Conservation (phyloP, 2,797 vertebrate species). For the Lerista edwardsae region DNA sequence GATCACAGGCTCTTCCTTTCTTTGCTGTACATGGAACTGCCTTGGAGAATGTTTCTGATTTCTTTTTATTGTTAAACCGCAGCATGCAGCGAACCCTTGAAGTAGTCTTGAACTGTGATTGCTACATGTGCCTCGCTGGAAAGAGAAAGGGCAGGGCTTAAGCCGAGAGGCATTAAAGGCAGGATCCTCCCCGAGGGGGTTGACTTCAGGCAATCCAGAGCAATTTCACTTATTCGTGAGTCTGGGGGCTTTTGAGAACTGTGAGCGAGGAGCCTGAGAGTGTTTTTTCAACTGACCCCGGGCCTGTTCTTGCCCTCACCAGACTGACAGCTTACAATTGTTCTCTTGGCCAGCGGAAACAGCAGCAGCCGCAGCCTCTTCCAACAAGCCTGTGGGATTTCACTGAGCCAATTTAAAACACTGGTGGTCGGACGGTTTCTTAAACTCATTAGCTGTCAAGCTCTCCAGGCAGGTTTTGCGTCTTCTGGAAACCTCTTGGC, state of each 20-base stretch:
- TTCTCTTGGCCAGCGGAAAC: neutral
- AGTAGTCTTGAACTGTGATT: neutral
- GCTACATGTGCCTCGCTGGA: conserved; percentile 5
- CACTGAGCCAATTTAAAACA: conserved; percentile 55
- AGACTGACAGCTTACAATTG: conserved; percentile 58
- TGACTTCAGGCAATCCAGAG: conserved; percentile 38
- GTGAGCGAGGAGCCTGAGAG: neutral
- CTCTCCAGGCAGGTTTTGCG: conserved; percentile 62
- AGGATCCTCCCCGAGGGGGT: conserved; percentile 41
- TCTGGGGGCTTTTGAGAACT: conserved; percentile 5
- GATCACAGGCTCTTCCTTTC: neutral
- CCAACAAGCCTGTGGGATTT: conserved; percentile 60
- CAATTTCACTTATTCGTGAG: conserved; percentile 25
- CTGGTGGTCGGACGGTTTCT: conserved; percentile 53
- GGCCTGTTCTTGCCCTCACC: conserved; percentile 12
- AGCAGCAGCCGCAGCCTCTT: conserved; percentile 33
- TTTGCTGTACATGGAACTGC: neutral
- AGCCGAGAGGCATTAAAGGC: conserved; percentile 43
- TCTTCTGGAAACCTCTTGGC: neutral
- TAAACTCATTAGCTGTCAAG: conserved; percentile 52
- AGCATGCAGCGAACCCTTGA: neutral
- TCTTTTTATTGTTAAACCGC: neutral
- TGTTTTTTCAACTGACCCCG: neutral
- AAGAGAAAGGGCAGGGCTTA: conserved; percentile 56
- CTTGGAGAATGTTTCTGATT: neutral